Percentiles rank a stretch among this genome's conserved stretches.
Evolutionary conservation across 2,797 vertebrate species (phyloP).

Genomic region (Sebastes vulpes): DNA sequence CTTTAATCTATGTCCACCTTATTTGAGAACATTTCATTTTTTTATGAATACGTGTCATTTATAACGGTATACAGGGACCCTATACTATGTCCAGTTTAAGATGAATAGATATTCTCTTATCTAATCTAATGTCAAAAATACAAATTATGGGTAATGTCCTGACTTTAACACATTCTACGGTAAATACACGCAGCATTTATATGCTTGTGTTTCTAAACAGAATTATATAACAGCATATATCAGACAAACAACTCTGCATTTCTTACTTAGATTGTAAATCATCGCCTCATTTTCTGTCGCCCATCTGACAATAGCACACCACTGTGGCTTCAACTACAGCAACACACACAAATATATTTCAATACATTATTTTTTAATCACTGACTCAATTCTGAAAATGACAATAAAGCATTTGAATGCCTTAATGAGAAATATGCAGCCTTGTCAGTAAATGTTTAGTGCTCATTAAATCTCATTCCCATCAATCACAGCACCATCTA

Average conservation of each 20-base stretch:
- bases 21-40: background rate
- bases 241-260: background rate
- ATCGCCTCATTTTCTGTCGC: background rate
- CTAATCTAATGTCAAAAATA: background rate
- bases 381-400: background rate
- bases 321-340: background rate
- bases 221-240: background rate
- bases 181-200: background rate
- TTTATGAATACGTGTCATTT: background rate
- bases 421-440: constrained; percentile 7
- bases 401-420: background rate
- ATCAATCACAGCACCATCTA: constrained; percentile 36
- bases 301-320: background rate
- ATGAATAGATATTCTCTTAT: background rate
- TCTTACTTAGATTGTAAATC: background rate
- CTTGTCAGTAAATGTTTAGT: constrained; percentile 2
- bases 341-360: background rate
- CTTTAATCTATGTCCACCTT: background rate
- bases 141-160: background rate
- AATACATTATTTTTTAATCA: constrained; percentile 1
- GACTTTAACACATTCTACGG: background rate
- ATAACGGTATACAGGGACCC: background rate
- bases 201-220: background rate
- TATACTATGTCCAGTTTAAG: background rate
- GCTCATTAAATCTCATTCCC: constrained; percentile 31